A percentile compares a stretch with the other conserved stretches of the same genome.
Conservation (phyloP, 2,888 invertebrate genomes). For the Pammene fasciana region DNA sequence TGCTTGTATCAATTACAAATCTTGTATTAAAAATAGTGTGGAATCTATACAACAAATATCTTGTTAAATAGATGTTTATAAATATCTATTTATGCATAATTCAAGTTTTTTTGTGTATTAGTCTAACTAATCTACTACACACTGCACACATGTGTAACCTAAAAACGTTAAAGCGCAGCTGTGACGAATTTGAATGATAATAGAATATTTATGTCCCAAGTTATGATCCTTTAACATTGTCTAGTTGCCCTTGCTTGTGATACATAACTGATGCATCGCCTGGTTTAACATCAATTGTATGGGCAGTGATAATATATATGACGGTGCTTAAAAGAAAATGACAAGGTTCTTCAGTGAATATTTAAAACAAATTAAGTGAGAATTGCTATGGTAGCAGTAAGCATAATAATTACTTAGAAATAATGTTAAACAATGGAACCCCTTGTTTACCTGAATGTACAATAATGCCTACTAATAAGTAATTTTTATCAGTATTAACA, state of each 20-base stretch:
- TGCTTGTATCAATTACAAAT: too few relatives aligned
- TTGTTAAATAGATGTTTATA: too few relatives aligned
- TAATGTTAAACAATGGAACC: neutral
- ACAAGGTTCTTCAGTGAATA: conserved; percentile 16
- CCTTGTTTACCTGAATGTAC: neutral
- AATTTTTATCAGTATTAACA: neutral
- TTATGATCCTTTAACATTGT: conserved; percentile 40
- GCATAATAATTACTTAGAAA: neutral
- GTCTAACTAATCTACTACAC: neutral
- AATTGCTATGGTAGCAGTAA: neutral
- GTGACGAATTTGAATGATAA: conserved; percentile 40
- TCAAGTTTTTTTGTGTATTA: too few relatives aligned
- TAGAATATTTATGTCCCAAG: conserved; percentile 34
- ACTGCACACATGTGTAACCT: neutral
- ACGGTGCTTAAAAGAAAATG: conserved; percentile 19
- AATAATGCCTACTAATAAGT: neutral
- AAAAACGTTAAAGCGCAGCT: conserved; percentile 19
- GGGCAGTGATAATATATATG: conserved; percentile 24
- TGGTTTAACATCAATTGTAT: conserved; percentile 15
- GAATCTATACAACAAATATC: too few relatives aligned
- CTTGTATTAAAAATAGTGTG: too few relatives aligned
- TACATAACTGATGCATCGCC: conserved; percentile 21
- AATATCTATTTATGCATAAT: too few relatives aligned
- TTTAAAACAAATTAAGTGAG: neutral
- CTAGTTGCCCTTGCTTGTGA: conserved; percentile 30